Conservation (phyloP, 2,797 vertebrate genomes). For the Acanthurus lineatus region DNA sequence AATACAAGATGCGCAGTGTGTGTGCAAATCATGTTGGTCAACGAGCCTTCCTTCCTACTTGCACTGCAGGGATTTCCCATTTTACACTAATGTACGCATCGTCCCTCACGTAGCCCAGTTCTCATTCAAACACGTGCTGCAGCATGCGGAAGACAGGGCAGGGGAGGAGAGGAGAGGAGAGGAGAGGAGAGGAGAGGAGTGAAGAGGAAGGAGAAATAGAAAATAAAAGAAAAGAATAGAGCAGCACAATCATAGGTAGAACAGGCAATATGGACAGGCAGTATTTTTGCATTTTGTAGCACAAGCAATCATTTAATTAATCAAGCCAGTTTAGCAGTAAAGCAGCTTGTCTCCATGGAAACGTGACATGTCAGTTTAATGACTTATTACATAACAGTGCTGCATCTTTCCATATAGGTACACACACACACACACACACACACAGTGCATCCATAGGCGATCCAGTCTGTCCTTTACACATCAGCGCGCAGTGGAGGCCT, state of each 20-base stretch:
- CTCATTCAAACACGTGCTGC: slow-evolving; percentile 38
- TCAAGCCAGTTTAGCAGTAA: not conserved
- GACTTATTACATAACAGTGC: slow-evolving; percentile 48
- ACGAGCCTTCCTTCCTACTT: not conserved
- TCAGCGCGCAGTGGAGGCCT: slow-evolving; percentile 24
- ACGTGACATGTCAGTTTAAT: slow-evolving; percentile 28
- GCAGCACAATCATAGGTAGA: not conserved
- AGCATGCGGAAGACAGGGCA: not conserved
- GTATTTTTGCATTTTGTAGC: not conserved
- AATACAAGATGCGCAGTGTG: slow-evolving; percentile 1
- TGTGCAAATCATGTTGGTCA: slow-evolving; percentile 24
- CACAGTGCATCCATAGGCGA: slow-evolving; percentile 15
- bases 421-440: not conserved
- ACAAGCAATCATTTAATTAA: not conserved
- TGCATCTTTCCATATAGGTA: slow-evolving; percentile 34
- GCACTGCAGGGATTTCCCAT: slow-evolving; percentile 67
- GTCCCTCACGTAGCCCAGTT: slow-evolving; percentile 68
- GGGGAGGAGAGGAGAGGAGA: not conserved
- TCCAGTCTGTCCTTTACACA: slow-evolving; percentile 22
- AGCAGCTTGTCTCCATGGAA: slow-evolving; percentile 7
- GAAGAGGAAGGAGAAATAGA: not conserved
- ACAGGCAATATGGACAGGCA: not conserved
- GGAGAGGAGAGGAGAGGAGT: not conserved
- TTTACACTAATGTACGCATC: slow-evolving; percentile 45
- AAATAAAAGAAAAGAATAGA: not conserved